Evolutionary conservation across 2,113 vertebrate species (phyloP).

Genomic region (Ploceus nigricollis): DNA sequence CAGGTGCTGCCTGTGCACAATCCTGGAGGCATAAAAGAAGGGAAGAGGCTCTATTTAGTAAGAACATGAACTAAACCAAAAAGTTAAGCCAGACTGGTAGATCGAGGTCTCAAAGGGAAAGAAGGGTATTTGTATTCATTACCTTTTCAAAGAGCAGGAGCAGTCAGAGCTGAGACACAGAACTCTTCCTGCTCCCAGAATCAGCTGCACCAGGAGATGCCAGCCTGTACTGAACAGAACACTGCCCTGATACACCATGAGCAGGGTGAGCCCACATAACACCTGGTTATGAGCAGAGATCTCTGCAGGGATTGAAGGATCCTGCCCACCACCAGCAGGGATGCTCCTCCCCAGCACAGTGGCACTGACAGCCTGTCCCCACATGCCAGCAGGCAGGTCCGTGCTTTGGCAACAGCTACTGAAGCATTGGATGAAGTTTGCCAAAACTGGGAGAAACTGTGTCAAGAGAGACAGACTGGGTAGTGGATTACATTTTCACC

Average conservation of each 20-base stretch:
- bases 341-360: not conserved
- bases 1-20: not conserved
- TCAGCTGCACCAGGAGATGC: not conserved
- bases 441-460: not conserved
- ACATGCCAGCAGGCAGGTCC: not conserved
- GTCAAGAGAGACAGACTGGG: not conserved
- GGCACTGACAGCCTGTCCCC: not conserved
- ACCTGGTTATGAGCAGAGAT: not conserved
- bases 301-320: not conserved
- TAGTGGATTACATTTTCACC: fast-evolving
- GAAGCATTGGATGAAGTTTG: not conserved
- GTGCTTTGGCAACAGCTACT: not conserved
- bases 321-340: not conserved
- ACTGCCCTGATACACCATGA: not conserved
- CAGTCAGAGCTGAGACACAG: not conserved
- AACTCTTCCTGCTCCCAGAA: not conserved
- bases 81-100: not conserved
- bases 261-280: not conserved
- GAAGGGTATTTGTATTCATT: not conserved
- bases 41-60: not conserved
- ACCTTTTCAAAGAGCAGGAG: not conserved
- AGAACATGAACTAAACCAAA: not conserved
- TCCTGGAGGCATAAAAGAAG: not conserved
- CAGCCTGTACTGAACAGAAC: not conserved
- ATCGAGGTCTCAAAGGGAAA: not conserved